Base-by-base conservation (phyloP, 1,140 invertebrate species). In the Asobara japonica region DNA sequence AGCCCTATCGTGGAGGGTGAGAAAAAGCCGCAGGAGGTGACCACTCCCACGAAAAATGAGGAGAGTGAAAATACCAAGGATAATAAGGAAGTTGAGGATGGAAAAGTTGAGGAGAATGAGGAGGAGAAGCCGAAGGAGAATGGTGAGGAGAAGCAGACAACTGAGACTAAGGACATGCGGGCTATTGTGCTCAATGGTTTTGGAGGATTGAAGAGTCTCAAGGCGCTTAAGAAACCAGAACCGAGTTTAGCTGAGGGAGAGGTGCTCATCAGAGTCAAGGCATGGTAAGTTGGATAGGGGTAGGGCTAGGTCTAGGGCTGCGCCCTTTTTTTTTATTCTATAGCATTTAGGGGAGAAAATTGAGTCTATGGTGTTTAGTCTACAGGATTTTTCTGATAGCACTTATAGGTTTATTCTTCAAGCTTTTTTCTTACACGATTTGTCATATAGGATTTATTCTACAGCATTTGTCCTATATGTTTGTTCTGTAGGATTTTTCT, bases 131-230 rank as follows among this genome's bases (percentile, higher is more conserved):
- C 80, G 5, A 86, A 88, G 73, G 83, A 84, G 70, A 87, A 89
- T 78, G 89, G 89, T 70, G 89, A 90, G 71, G 89, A 91, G 78
- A 90, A 89, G 76, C 86, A 88, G 75, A 90, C 90, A 67, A 83
- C 85, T 68, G 88, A 90, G 75, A 90, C 91, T 70, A 94, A 94
- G 85, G 93, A 95, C 86, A 95, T 95, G 94, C 90, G 92, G 85
- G 92, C 92, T 74, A 91, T 96, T 73, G 92, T 95, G 73, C 89
- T 96, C 69, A 93, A 92, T 65, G 92, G 93, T 78, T 96, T 95
- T 86, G 95, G 95, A 25, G 94, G 94, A 27, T 89, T 95, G 61
- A 95, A 95, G 84, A 92, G 92, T 84, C 91, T 96, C 78, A 95
- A 95, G 87, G 91, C 93, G 64, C 89, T 92, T 77, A 93, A 91